These are phyloP conservation scores for Echinometra lucunter DNA, from an alignment of 53 echinoderm and acorn worm species.

Conservation along the genomic window DNA sequence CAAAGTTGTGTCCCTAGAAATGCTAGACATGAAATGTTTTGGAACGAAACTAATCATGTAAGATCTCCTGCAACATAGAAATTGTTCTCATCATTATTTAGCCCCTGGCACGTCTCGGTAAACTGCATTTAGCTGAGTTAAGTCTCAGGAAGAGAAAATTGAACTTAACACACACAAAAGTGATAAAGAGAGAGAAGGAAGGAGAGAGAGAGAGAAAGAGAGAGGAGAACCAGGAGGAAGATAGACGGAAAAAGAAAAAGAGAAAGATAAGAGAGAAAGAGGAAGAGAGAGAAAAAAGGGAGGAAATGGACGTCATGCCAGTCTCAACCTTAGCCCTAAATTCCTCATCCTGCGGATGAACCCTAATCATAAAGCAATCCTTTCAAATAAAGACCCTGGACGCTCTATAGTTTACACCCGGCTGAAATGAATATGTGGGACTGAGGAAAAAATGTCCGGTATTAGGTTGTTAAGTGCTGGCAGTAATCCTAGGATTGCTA, in stretches of 20 bases:
- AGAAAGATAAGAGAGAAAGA: too few relatives aligned
- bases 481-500: not conserved
- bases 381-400: not conserved
- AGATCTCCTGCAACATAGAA: not conserved
- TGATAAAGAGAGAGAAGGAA: too few relatives aligned
- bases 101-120: not conserved
- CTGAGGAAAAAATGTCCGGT: slow-evolving; percentile 12
- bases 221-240: too few relatives aligned
- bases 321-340: not conserved
- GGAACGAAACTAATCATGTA: not conserved
- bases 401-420: slow-evolving; percentile 10
- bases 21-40: not conserved
- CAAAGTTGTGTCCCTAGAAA: too few relatives aligned
- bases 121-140: not conserved
- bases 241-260: too few relatives aligned
- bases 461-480: slow-evolving; percentile 47
- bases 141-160: not conserved
- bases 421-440: not conserved
- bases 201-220: too few relatives aligned
- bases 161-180: not conserved
- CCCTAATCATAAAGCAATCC: not conserved
- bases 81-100: not conserved
- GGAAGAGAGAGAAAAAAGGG: not conserved
- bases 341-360: not conserved
- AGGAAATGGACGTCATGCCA: not conserved